A percentile compares a stretch with the other conserved stretches of the same genome.
phyloP scores from a whole-genome alignment of 2,797 vertebrate species.

The Poecilia wingei region DNA sequence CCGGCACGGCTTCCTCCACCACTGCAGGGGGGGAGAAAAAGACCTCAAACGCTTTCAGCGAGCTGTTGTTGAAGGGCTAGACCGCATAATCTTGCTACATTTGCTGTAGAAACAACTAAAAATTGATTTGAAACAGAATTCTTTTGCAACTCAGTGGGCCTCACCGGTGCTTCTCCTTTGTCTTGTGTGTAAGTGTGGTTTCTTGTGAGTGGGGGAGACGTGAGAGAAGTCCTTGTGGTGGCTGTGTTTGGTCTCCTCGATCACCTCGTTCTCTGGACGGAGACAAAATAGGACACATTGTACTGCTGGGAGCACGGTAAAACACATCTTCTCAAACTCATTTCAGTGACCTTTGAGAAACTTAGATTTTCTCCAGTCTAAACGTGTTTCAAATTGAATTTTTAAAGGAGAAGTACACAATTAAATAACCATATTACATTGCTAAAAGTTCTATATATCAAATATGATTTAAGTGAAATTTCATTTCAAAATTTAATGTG shows the following conservation, averaged over 20 bases:
- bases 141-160: constrained; percentile 21
- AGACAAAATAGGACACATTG: constrained; percentile 58
- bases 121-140: neutral
- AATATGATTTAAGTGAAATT: no score
- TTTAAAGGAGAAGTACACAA: neutral
- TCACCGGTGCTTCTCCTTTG: constrained; percentile 92
- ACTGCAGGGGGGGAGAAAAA: constrained; percentile 28
- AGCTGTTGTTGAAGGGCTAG: neutral
- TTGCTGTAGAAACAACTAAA: neutral
- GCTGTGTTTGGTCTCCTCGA: constrained; percentile 85
- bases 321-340: neutral
- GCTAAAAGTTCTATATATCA: no score
- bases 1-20: constrained; percentile 91
- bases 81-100: neutral
- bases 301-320: constrained; percentile 7
- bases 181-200: constrained; percentile 83
- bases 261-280: constrained; percentile 80
- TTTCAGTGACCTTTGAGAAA: neutral
- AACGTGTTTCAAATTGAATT: neutral
- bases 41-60: neutral
- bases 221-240: constrained; percentile 82
- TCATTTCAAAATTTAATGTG: no score
- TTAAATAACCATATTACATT: neutral
- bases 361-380: neutral
- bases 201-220: constrained; percentile 82